Conservation (phyloP, 1,140 invertebrate species). For the Steinernema khuongi region DNA sequence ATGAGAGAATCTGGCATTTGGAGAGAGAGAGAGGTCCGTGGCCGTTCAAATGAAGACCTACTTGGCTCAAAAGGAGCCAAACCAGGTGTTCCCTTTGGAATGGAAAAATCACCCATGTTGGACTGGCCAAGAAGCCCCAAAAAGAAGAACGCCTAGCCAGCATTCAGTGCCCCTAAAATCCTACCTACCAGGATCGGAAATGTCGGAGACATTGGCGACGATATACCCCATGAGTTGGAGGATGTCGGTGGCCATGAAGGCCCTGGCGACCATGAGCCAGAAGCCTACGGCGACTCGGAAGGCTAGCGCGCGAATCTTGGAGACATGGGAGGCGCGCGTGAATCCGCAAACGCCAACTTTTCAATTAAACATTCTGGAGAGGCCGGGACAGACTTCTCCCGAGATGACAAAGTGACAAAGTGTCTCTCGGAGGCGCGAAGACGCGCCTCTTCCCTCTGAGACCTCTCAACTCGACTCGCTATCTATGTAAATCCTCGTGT, state of each 20-base stretch:
- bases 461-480: slow-evolving; percentile 14
- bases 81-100: too few relatives aligned
- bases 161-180: neutral
- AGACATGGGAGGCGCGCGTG: neutral
- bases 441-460: neutral
- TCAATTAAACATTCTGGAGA: neutral
- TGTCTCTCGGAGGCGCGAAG: neutral
- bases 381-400: neutral
- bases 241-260: slow-evolving; percentile 45
- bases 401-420: slow-evolving; percentile 16
- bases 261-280: slow-evolving; percentile 1
- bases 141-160: neutral
- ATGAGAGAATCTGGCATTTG: too few relatives aligned
- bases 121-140: neutral
- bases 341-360: neutral
- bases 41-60: too few relatives aligned
- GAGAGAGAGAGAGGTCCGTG: too few relatives aligned
- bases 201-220: slow-evolving; percentile 51
- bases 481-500: slow-evolving; percentile 12
- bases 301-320: slow-evolving; percentile 4
- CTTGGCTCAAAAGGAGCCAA: too few relatives aligned
- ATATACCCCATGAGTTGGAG: slow-evolving; percentile 52
- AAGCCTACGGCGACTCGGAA: neutral
- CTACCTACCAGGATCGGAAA: slow-evolving; percentile 28
- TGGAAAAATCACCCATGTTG: neutral